phyloP scores from a whole-genome alignment of 1,140 invertebrate genomes.

The Alviniconcha marisindica region DNA sequence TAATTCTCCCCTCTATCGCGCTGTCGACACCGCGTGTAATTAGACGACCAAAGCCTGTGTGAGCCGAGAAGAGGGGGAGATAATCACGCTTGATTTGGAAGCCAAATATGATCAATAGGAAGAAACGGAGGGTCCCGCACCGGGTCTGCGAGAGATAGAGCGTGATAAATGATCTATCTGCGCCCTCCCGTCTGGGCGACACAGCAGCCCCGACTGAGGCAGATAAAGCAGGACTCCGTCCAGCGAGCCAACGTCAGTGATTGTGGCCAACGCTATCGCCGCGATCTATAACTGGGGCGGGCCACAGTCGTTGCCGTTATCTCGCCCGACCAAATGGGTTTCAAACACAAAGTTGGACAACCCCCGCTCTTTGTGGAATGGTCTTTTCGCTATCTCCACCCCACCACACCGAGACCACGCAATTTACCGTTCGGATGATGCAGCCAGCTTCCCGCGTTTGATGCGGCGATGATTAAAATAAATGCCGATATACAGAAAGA shows the following conservation, averaged over 20 bases:
- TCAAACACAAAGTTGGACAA: slow-evolving; percentile 62
- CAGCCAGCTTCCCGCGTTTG: not conserved
- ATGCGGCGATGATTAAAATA: too few species aligned
- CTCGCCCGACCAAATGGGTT: slow-evolving; percentile 58
- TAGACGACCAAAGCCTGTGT: slow-evolving; percentile 54
- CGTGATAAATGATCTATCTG: slow-evolving; percentile 56
- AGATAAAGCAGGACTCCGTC: slow-evolving; percentile 29
- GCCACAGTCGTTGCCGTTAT: slow-evolving; percentile 49
- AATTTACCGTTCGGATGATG: not conserved
- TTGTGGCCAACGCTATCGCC: slow-evolving; percentile 36
- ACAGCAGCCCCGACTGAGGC: not conserved
- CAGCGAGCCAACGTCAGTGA: slow-evolving; percentile 33
- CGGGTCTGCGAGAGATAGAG: slow-evolving; percentile 51
- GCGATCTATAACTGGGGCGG: slow-evolving; percentile 21
- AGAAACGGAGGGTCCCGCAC: slow-evolving; percentile 41
- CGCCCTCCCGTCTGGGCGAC: slow-evolving; percentile 47
- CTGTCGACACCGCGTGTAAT: slow-evolving; percentile 60
- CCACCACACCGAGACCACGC: not conserved
- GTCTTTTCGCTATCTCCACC: slow-evolving; percentile 32
- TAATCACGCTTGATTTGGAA: slow-evolving; percentile 61
- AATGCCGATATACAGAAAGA: too few species aligned
- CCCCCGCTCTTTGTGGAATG: slow-evolving; percentile 38
- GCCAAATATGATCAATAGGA: slow-evolving; percentile 56
- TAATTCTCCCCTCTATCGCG: slow-evolving; percentile 50
- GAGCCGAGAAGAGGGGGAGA: slow-evolving; percentile 48